These are phyloP conservation scores for mouse (Mus musculus) DNA, from an alignment of 2,113 vertebrate species.

Conservation along the genomic window GRCm39 chr7:49728501-49729000, in stretches of 20 bases:
- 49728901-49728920: background rate
- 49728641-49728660: background rate
- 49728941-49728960: background rate
- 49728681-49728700: conserved; percentile 22
- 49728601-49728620: background rate
- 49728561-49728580: background rate
- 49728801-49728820: background rate
- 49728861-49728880: conserved; percentile 11
- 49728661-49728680: background rate
- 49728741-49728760: background rate
- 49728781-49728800: background rate
- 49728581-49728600: conserved; percentile 15
- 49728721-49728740: conserved; percentile 2
- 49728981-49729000: conserved; percentile 1
- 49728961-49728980: background rate
- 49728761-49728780: background rate
- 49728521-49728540: background rate
- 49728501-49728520: background rate
- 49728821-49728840: background rate
- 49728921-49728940: background rate
- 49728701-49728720: background rate
- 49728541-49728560: background rate
- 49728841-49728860: background rate
- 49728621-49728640: background rate
- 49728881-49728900: background rate